A percentile compares a stretch with the other conserved stretches of the same genome.
These are phyloP conservation scores for Agrochola lychnidis DNA, from an alignment of 2,888 invertebrate species.

Conservation along the genomic window DNA sequence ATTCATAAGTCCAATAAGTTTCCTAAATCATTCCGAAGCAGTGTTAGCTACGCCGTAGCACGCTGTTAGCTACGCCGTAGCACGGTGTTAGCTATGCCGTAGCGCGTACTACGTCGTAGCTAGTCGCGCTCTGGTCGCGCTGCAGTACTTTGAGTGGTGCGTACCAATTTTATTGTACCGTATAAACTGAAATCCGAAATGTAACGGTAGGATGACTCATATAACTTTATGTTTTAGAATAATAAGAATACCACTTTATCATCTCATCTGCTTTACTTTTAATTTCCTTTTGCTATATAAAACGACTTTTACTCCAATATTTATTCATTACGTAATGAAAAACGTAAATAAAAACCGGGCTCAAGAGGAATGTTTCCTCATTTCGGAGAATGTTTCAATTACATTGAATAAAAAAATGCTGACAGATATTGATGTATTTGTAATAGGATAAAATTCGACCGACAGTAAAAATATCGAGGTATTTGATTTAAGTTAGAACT, in stretches of 20 bases:
- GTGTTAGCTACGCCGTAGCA: too few species aligned
- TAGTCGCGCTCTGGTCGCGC: background rate
- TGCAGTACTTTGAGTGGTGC: background rate
- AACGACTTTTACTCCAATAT: background rate
- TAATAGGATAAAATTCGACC: background rate
- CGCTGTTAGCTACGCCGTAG: conserved; percentile 11
- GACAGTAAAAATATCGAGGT: background rate
- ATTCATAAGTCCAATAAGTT: background rate
- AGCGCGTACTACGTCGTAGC: conserved; percentile 2
- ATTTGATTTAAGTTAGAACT: background rate
- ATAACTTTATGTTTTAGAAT: background rate
- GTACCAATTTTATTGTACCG: background rate
- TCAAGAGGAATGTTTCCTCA: conserved; percentile 3
- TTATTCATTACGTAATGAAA: background rate
- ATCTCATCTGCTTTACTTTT: too few species aligned
- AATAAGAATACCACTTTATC: background rate
- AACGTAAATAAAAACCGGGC: background rate
- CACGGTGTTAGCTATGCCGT: background rate
- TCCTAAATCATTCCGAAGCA: background rate
- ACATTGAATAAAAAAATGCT: background rate
- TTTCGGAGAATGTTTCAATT: conserved; percentile 19
- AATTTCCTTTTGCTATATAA: background rate
- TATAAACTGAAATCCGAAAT: background rate
- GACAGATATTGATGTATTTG: background rate
- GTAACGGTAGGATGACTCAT: background rate